Percentiles rank a stretch among this genome's conserved stretches.
phyloP scores from a whole-genome alignment of 2,888 invertebrate species.

The Nemurella pictetii region DNA sequence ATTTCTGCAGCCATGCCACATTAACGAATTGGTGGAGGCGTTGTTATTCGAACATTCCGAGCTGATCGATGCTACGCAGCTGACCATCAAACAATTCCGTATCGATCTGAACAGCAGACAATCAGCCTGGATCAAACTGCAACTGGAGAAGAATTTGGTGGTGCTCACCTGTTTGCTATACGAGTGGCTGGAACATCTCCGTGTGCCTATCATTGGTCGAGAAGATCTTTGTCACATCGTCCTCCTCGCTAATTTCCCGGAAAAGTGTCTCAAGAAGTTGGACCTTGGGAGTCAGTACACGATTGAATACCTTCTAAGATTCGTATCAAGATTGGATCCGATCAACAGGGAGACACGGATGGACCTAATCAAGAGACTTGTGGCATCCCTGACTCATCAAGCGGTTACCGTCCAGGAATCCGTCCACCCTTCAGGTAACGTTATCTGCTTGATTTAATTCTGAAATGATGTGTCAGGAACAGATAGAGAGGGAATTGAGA shows the following conservation, averaged over 20 bases:
- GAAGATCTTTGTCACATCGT: slow-evolving; percentile 71
- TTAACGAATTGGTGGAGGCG: slow-evolving; percentile 56
- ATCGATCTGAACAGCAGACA: slow-evolving; percentile 68
- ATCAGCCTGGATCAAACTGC: slow-evolving; percentile 66
- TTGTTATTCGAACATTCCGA: slow-evolving; percentile 61
- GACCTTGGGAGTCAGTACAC: slow-evolving; percentile 62
- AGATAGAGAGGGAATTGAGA: no score
- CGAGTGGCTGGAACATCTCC: slow-evolving; percentile 77
- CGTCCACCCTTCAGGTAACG: slow-evolving; percentile 53
- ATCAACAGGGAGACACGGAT: slow-evolving; percentile 62
- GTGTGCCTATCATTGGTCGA: slow-evolving; percentile 66
- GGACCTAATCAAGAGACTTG: slow-evolving; percentile 64
- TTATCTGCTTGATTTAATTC: no score
- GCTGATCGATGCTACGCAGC: slow-evolving; percentile 59
- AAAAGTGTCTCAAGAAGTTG: slow-evolving; percentile 63
- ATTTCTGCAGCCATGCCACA: slow-evolving; percentile 39
- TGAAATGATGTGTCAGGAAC: no score
- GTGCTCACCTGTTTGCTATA: slow-evolving; percentile 68
- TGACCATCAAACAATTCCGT: slow-evolving; percentile 52
- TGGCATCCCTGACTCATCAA: slow-evolving; percentile 71
- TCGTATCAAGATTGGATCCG: slow-evolving; percentile 67
- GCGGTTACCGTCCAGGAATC: slow-evolving; percentile 56
- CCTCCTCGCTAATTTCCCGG: slow-evolving; percentile 62
- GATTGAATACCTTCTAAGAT: slow-evolving; percentile 72
- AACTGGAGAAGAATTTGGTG: slow-evolving; percentile 64